phyloP scores from a whole-genome alignment of 2,888 invertebrate species.

The Cecidostiba fungosa region DNA sequence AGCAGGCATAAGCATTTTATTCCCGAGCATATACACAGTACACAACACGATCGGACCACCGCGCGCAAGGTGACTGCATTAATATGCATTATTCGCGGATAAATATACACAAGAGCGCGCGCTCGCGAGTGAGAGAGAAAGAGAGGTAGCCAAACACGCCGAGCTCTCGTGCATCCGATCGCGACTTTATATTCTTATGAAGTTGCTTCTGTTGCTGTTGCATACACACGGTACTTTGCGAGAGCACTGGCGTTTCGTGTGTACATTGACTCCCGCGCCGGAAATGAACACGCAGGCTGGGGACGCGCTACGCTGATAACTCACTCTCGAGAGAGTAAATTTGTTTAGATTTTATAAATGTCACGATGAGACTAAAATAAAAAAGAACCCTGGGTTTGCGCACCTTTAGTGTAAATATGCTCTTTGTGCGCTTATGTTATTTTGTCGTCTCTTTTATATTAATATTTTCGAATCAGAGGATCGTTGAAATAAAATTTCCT shows the following conservation, averaged over 20 bases:
- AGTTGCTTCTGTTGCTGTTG: neutral
- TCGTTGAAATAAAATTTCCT: slow-evolving; percentile 11
- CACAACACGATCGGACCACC: slow-evolving; percentile 49
- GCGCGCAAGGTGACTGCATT: slow-evolving; percentile 63
- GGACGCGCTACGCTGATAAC: slow-evolving; percentile 17
- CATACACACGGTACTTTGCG: neutral
- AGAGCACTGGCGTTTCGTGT: neutral
- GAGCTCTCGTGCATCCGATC: slow-evolving; percentile 56
- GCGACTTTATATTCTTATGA: slow-evolving; percentile 54
- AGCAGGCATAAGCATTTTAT: slow-evolving; percentile 60
- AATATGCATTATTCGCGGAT: slow-evolving; percentile 69
- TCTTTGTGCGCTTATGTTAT: neutral
- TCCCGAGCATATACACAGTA: slow-evolving; percentile 30
- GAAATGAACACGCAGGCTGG: neutral
- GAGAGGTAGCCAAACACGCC: slow-evolving; percentile 64
- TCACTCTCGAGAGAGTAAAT: slow-evolving; percentile 28
- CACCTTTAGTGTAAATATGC: neutral
- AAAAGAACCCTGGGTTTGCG: neutral
- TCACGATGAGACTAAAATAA: neutral
- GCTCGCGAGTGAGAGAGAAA: slow-evolving; percentile 21
- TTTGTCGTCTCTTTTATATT: slow-evolving; percentile 9
- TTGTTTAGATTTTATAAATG: slow-evolving; percentile 42
- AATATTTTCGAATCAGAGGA: neutral
- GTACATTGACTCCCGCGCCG: slow-evolving; percentile 8
- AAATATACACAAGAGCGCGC: slow-evolving; percentile 60